A percentile compares a stretch with the other conserved stretches of the same genome.
phyloP scores from a whole-genome alignment of 2,888 invertebrate genomes.

The Drosophila quinaria region DNA sequence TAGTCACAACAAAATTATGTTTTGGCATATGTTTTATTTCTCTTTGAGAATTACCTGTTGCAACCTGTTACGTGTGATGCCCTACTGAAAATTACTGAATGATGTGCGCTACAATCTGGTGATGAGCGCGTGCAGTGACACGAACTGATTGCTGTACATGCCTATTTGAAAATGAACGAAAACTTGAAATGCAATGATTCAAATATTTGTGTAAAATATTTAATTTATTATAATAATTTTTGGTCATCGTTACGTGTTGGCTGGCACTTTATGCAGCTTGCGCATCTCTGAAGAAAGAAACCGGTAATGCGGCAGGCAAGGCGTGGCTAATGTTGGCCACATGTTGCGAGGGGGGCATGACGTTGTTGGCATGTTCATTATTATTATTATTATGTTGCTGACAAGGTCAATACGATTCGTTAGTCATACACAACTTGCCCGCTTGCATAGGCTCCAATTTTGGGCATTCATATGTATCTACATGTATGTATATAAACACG shows the following conservation, averaged over 20 bases:
- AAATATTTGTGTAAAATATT: no score
- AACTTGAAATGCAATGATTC: neutral
- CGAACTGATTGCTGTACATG: neutral
- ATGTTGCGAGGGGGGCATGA: slow-evolving; percentile 8
- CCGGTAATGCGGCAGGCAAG: slow-evolving; percentile 22
- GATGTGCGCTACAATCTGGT: neutral
- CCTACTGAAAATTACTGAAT: slow-evolving; percentile 15
- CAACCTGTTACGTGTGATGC: slow-evolving; percentile 12
- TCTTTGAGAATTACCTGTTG: no score
- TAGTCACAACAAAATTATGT: no score
- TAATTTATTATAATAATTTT: no score
- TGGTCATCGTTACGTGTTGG: no score
- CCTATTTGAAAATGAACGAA: no score
- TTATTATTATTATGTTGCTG: slow-evolving; percentile 25
- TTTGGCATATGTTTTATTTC: no score
- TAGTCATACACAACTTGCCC: slow-evolving; percentile 42
- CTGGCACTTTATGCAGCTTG: neutral
- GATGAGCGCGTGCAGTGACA: slow-evolving; percentile 6
- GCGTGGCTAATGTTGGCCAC: slow-evolving; percentile 21
- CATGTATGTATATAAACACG: slow-evolving; percentile 1
- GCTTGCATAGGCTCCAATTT: slow-evolving; percentile 45
- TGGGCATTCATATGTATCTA: slow-evolving; percentile 19
- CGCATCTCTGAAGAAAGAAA: slow-evolving; percentile 1
- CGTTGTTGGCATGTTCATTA: slow-evolving; percentile 22
- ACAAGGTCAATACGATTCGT: slow-evolving; percentile 67